Base-by-base conservation (phyloP, 2,113 vertebrate genomes). In the Pluvianellus socialis region DNA sequence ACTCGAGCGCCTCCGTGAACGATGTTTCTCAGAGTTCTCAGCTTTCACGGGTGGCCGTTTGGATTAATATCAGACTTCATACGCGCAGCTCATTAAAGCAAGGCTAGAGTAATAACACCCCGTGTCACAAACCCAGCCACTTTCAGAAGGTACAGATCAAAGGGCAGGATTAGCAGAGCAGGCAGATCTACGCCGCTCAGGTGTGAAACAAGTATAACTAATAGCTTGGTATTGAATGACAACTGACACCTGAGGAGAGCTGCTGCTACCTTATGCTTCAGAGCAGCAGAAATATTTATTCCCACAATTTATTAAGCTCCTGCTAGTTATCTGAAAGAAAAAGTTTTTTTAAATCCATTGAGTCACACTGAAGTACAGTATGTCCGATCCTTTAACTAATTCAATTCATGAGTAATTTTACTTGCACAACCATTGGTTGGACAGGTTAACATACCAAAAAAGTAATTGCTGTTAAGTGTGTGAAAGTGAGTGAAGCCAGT, bases 21-120 rank as follows among this genome's bases (percentile, higher is more conserved):
- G 33, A 15, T 4, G 28, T 83, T 97, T 97, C 96, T 94, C 93
- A 95, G 92, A 74, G 49, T 84, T 96, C 95, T 98, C 93, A 77
- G 65, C 92, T 97, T 97, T 97, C 97, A 97, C 38, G 3, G 9
- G 27, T 24, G 88, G 40, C 40, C 22, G 20, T 11, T 16, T 45
- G 86, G 76, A 94, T 80, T 82, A 70, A 76, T 87, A 97, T 38
- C 92, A 92, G 50, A 49, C 70, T 91, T 88, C 90, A 93, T 35
- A 65, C 52, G 66, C 2, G 62, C 40, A 95, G 89, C 90, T 94
- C 66, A 79, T 52, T 94, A 79, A 73, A 92, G 79, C 33, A 89
- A 92, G 50, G 82, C 45, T 10, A 49, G 30, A 94, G 79, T 62
- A 94, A 81, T 93, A 95, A 88, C 30, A 88, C 65, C 75, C 71